Evolutionary conservation across 2,797 vertebrate genomes (phyloP).

Genomic region (Oryzias dopingdopingensis): DNA sequence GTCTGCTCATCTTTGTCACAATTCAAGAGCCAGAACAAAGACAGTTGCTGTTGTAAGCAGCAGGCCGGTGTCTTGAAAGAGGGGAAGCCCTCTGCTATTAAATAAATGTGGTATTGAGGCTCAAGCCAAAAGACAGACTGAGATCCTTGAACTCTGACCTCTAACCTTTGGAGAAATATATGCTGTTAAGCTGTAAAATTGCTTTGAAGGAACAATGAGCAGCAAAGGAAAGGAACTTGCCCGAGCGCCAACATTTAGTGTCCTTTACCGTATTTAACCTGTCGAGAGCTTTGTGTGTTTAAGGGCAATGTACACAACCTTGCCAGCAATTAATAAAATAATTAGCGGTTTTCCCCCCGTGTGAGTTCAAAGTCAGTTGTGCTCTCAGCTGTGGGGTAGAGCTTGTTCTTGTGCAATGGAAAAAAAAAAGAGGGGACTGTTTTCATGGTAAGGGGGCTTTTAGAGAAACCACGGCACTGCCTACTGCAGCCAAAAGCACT

Average conservation of each 20-base stretch:
- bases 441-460: slow-evolving; percentile 62
- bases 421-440: slow-evolving; percentile 35
- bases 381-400: slow-evolving; percentile 61
- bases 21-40: slow-evolving; percentile 13
- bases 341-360: slow-evolving; percentile 66
- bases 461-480: slow-evolving; percentile 65
- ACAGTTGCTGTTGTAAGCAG: slow-evolving; percentile 41
- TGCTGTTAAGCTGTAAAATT: background rate
- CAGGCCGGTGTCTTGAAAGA: slow-evolving; percentile 14
- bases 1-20: background rate
- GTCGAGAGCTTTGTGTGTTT: slow-evolving; percentile 45
- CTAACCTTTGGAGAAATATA: slow-evolving; percentile 28
- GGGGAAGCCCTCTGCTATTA: background rate
- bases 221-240: slow-evolving; percentile 27
- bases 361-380: slow-evolving; percentile 70
- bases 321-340: slow-evolving; percentile 77
- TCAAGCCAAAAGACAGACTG: background rate
- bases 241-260: slow-evolving; percentile 58
- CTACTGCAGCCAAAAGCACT: slow-evolving; percentile 61
- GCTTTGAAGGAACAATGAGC: slow-evolving; percentile 1
- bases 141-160: slow-evolving; percentile 1
- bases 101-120: background rate
- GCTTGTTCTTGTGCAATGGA: slow-evolving; percentile 69
- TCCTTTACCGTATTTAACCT: slow-evolving; percentile 26
- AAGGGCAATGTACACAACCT: slow-evolving; percentile 36